Conservation (phyloP, 1,140 invertebrate species). For the Lasioglossum baleicum region DNA sequence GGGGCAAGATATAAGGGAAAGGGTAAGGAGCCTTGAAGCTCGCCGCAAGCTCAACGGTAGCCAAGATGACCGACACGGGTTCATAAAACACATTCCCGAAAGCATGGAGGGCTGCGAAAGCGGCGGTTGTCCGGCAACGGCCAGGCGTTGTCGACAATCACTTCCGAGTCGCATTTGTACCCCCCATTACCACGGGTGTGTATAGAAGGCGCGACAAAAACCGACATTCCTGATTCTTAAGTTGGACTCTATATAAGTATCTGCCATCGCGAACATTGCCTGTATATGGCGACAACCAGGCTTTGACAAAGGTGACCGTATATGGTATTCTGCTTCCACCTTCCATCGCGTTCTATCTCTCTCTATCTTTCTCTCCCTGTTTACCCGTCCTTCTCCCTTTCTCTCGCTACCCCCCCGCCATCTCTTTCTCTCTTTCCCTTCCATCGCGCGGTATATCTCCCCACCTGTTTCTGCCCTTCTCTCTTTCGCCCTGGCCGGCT, state of each 20-base stretch:
- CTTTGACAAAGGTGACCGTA: conserved; percentile 78
- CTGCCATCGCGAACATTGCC: conserved; percentile 75
- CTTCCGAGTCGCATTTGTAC: conserved; percentile 65
- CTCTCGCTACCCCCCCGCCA: conserved; percentile 12
- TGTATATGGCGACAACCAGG: conserved; percentile 77
- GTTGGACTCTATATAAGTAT: conserved; percentile 77
- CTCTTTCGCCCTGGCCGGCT: conserved; percentile 13
- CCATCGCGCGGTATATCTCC: neutral
- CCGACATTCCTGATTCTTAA: conserved; percentile 76
- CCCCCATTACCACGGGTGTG: conserved; percentile 65
- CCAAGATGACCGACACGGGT: neutral
- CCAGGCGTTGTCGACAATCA: conserved; percentile 38
- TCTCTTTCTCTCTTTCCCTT: conserved; percentile 39
- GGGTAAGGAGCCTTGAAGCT: neutral
- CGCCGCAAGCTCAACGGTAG: neutral
- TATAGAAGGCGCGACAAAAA: conserved; percentile 76
- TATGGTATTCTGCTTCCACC: conserved; percentile 76
- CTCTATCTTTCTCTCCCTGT: conserved; percentile 43
- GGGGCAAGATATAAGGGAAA: neutral
- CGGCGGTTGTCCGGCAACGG: conserved; percentile 21
- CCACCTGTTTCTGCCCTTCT: conserved; percentile 33
- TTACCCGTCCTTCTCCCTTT: conserved; percentile 39
- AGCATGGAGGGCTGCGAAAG: conserved; percentile 30
- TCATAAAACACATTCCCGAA: conserved; percentile 44
- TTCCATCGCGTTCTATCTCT: conserved; percentile 59